Evolutionary conservation across 2,113 vertebrate species (phyloP).

Genomic region (Rhinopomastus cyanomelas): DNA sequence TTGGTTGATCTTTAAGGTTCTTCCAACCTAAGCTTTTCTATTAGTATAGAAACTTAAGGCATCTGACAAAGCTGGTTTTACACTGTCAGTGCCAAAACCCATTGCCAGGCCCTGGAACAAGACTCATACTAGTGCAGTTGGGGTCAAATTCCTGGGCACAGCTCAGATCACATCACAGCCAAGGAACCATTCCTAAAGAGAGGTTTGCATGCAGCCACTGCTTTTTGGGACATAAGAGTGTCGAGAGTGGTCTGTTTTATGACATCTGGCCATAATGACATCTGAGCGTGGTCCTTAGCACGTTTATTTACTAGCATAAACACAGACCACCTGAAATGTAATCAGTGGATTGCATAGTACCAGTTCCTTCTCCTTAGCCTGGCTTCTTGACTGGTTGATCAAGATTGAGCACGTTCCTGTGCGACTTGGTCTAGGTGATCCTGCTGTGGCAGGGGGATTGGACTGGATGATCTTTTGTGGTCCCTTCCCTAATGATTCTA

Average conservation of each 20-base stretch:
- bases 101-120: not conserved
- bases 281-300: not conserved
- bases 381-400: not conserved
- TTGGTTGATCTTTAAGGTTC: no score
- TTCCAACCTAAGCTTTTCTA: no score
- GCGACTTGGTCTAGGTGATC: no score
- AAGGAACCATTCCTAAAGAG: not conserved
- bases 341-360: not conserved
- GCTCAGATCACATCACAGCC: not conserved
- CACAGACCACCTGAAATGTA: not conserved
- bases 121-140: not conserved
- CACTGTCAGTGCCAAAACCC: not conserved
- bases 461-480: no score
- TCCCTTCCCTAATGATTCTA: no score
- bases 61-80: not conserved
- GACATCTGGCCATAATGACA: not conserved
- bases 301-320: not conserved
- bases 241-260: not conserved
- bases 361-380: not conserved
- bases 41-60: no score
- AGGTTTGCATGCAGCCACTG: accelerated
- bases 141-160: not conserved
- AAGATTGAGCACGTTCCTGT: no score
- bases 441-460: no score
- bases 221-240: not conserved